Evolutionary conservation across 2,113 vertebrate species (phyloP).

Genomic region (Pyxicephalus adspersus): DNA sequence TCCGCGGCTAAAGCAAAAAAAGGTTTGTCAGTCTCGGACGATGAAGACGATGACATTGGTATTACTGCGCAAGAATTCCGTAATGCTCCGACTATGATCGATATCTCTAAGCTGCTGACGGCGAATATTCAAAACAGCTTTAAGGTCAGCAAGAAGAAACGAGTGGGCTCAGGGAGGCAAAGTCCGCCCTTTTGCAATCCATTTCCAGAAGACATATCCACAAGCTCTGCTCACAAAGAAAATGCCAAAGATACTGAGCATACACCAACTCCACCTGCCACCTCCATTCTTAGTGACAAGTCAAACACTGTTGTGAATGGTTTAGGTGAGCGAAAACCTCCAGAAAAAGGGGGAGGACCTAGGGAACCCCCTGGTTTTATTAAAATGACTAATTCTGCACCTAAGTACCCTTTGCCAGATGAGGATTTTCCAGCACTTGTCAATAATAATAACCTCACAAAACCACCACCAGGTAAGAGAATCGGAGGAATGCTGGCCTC

Average conservation of each 20-base stretch:
- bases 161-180: conserved; percentile 69
- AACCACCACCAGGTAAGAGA: conserved; percentile 88
- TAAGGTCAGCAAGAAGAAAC: conserved; percentile 87
- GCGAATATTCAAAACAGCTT: conserved; percentile 67
- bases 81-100: conserved; percentile 78
- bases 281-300: conserved; percentile 32
- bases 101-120: conserved; percentile 86
- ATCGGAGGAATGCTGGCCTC: neutral
- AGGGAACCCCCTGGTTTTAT: conserved; percentile 74
- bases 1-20: conserved; percentile 61
- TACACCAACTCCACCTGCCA: conserved; percentile 32
- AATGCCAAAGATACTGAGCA: conserved; percentile 73
- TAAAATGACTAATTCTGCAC: conserved; percentile 64
- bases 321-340: conserved; percentile 69
- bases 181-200: neutral
- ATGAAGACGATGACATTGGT: conserved; percentile 67
- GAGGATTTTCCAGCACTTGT: conserved; percentile 94
- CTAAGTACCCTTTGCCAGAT: conserved; percentile 69
- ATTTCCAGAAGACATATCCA: conserved; percentile 7
- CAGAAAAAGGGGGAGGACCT: conserved; percentile 48
- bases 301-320: conserved; percentile 75
- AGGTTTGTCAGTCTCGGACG: conserved; percentile 60
- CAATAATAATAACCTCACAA: conserved; percentile 75
- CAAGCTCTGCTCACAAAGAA: conserved; percentile 65
- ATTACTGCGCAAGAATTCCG: conserved; percentile 79